phyloP scores from a whole-genome alignment of 2,113 vertebrate species.

The Halcyon malimbica region DNA sequence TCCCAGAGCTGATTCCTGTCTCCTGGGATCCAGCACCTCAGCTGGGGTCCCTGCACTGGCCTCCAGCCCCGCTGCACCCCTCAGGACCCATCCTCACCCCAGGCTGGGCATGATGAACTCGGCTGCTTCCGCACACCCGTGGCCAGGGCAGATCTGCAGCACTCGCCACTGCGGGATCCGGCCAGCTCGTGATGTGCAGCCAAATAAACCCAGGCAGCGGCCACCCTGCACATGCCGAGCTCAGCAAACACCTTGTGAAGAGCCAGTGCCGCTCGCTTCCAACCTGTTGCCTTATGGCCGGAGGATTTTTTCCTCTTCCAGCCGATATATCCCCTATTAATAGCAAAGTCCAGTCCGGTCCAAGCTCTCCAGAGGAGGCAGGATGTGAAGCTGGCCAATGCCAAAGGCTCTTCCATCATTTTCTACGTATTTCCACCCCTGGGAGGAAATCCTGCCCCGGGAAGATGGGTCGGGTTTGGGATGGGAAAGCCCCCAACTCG shows the following conservation, averaged over 20 bases:
- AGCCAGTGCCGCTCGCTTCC: neutral
- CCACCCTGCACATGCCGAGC: rapidly evolving
- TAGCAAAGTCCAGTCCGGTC: neutral
- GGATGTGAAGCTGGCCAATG: neutral
- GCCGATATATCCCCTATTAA: neutral
- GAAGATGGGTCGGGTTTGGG: neutral
- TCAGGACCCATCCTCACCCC: neutral
- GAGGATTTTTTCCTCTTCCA: neutral
- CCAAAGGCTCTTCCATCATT: neutral
- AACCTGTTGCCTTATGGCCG: neutral
- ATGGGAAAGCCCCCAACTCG: rapidly evolving
- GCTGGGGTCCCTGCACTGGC: neutral
- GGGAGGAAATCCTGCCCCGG: constrained; percentile 47
- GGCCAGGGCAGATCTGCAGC: neutral
- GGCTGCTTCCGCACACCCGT: neutral
- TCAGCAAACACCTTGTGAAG: neutral
- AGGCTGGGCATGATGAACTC: neutral
- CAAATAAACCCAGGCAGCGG: neutral
- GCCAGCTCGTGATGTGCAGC: neutral
- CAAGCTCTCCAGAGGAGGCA: neutral
- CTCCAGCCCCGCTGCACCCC: neutral
- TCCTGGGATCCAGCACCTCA: neutral
- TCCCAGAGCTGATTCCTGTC: neutral
- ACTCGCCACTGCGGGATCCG: neutral
- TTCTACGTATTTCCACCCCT: neutral